Evolutionary conservation across 2,888 invertebrate species (phyloP).

Genomic region (Aspidiotus destructor): DNA sequence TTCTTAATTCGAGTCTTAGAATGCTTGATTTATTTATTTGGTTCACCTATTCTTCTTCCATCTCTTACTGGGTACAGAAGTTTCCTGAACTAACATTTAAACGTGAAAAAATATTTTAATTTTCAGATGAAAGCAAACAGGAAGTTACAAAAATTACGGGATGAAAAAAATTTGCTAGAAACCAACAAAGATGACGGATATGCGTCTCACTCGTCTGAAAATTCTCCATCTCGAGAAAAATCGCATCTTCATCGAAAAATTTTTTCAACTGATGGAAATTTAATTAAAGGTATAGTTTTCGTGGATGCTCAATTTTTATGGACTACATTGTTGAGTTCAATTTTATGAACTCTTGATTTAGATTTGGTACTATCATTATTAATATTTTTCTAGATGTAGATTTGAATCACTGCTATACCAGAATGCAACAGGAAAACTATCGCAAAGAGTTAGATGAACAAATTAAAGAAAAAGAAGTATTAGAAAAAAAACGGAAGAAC

Average conservation of each 20-base stretch:
- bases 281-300: slow-evolving; percentile 5
- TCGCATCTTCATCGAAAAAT: not conserved
- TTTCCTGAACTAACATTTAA: not conserved
- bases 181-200: too few species aligned
- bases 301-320: not conserved
- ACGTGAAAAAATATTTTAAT: not conserved
- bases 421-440: slow-evolving; percentile 31
- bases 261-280: slow-evolving; percentile 16
- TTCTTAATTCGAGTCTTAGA: not conserved
- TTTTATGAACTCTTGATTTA: too few species aligned
- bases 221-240: not conserved
- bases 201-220: not conserved
- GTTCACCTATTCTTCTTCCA: not conserved
- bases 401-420: not conserved
- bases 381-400: not conserved
- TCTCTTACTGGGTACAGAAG: not conserved
- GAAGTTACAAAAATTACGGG: too few species aligned
- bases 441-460: slow-evolving; percentile 32
- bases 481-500: slow-evolving; percentile 21
- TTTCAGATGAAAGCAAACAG: too few species aligned
- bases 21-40: not conserved
- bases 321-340: not conserved
- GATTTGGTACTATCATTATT: not conserved
- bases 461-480: slow-evolving; percentile 30
- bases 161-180: too few species aligned